Conservation (phyloP, 92 coral and sea anemone species). For the Blastomussa wellsi region DNA sequence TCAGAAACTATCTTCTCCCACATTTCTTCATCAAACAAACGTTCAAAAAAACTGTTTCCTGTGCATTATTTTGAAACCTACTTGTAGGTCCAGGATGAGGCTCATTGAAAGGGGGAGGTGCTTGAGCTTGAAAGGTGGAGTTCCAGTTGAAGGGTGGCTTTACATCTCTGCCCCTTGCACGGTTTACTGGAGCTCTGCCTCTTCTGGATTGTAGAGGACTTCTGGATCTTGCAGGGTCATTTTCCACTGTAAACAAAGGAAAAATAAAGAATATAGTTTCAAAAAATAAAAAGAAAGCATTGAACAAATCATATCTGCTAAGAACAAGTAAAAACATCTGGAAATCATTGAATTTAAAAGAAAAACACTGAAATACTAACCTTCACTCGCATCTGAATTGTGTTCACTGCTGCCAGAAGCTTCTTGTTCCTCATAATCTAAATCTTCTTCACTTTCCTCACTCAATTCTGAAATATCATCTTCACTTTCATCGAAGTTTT, state of each 20-base stretch:
- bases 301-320: no score
- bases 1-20: slow-evolving; percentile 52
- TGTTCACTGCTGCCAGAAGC: no score
- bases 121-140: slow-evolving; percentile 10
- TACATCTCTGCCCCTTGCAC: slow-evolving; percentile 18
- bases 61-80: slow-evolving; percentile 21
- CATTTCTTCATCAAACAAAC: slow-evolving; percentile 31
- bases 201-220: slow-evolving; percentile 14
- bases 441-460: slow-evolving; percentile 37
- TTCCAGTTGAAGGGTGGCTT: slow-evolving; percentile 12
- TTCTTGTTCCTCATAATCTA: slow-evolving; percentile 30
- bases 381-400: no score
- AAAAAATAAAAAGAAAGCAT: no score
- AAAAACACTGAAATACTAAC: no score
- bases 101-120: slow-evolving; percentile 8
- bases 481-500: slow-evolving; percentile 43
- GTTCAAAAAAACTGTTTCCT: slow-evolving; percentile 28
- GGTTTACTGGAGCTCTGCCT: slow-evolving; percentile 18
- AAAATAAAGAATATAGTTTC: no score
- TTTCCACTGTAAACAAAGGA: slow-evolving; percentile 25
- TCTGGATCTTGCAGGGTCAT: slow-evolving; percentile 30
- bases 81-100: slow-evolving; percentile 26
- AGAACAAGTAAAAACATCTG: no score
- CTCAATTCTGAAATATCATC: slow-evolving; percentile 17
- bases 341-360: no score